Percentiles rank a stretch among this genome's conserved stretches.
These are phyloP conservation scores for Charina bottae DNA, from an alignment of 2,113 vertebrate genomes.

Conservation along the genomic window DNA sequence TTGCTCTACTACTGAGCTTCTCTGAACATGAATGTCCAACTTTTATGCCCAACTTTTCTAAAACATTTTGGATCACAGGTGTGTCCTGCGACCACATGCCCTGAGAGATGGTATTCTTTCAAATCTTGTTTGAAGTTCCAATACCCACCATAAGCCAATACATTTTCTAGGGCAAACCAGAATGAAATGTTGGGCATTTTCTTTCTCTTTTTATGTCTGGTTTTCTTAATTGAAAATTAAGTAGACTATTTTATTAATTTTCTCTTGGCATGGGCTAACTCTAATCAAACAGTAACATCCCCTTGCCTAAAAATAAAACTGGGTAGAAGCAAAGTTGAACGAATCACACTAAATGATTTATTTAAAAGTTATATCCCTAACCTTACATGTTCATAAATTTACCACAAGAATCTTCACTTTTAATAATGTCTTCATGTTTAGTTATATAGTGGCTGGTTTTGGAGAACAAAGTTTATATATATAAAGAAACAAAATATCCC, in stretches of 20 bases:
- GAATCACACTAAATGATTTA: background rate
- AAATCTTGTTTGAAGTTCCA: background rate
- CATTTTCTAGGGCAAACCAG: background rate
- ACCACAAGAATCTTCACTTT: background rate
- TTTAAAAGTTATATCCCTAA: background rate
- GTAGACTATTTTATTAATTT: background rate
- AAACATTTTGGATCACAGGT: too few relatives aligned
- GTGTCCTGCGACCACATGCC: background rate
- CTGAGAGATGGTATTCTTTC: background rate
- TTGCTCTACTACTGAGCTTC: background rate
- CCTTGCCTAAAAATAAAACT: background rate
- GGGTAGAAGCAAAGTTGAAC: background rate
- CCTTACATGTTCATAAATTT: constrained; percentile 25
- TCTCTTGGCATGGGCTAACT: background rate
- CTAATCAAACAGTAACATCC: constrained; percentile 23
- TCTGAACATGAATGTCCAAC: background rate
- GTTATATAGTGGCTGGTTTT: constrained; percentile 2
- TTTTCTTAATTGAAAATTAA: background rate
- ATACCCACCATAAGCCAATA: background rate
- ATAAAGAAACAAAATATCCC: constrained; percentile 21
- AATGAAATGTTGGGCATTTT: background rate
- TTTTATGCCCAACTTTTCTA: background rate
- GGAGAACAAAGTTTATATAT: constrained; percentile 11
- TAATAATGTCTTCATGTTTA: constrained; percentile 14
- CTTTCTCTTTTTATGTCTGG: background rate